Conservation (phyloP, 2,888 invertebrate genomes). For the Campoplex nolae region DNA sequence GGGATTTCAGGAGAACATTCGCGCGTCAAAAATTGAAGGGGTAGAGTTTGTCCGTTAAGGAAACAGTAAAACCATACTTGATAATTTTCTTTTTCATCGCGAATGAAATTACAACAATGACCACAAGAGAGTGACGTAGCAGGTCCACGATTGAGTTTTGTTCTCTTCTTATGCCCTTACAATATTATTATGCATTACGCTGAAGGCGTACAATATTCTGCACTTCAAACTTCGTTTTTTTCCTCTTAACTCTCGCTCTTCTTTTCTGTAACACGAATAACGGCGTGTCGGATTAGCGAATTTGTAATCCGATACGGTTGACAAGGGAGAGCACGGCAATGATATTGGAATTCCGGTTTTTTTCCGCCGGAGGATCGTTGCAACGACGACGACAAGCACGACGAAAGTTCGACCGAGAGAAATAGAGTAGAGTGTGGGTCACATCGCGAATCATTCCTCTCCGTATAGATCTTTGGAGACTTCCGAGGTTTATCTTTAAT, state of each 20-base stretch:
- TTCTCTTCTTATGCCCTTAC: constrained; percentile 21
- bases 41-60: constrained; percentile 40
- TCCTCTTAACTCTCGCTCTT: not conserved
- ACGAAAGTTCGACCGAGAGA: constrained; percentile 23
- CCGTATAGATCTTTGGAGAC: constrained; percentile 16
- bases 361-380: constrained; percentile 39
- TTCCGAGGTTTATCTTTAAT: constrained; percentile 57
- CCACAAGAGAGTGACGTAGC: not conserved
- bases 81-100: constrained; percentile 15
- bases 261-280: constrained; percentile 56
- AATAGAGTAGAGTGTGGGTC: not conserved
- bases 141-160: not conserved
- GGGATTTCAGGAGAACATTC: not conserved
- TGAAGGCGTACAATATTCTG: constrained; percentile 15
- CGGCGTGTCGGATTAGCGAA: constrained; percentile 56
- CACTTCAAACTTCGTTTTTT: not conserved
- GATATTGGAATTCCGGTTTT: constrained; percentile 67
- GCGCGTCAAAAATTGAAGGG: not conserved
- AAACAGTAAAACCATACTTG: constrained; percentile 25
- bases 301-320: constrained; percentile 66
- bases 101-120: constrained; percentile 42
- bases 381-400: constrained; percentile 39
- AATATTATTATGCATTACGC: constrained; percentile 23
- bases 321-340: constrained; percentile 61
- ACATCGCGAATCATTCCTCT: constrained; percentile 55